A percentile compares a stretch with the other conserved stretches of the same genome.
phyloP scores from a whole-genome alignment of 2,888 invertebrate species.

The Lottia gigantea region DNA sequence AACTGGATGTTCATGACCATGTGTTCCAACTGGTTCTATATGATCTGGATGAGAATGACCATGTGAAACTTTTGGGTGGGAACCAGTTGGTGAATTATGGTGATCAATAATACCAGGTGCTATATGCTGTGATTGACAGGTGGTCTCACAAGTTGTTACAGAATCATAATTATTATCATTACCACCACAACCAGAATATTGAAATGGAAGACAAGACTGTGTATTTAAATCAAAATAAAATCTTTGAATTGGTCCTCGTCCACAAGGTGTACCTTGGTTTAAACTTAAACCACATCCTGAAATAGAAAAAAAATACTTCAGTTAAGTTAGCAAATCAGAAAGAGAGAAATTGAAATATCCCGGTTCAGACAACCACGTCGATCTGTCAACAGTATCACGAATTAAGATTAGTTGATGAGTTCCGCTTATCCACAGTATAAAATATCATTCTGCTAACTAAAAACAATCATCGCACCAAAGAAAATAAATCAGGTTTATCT shows the following conservation, averaged over 20 bases:
- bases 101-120: constrained; percentile 9
- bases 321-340: too few relatives aligned
- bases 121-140: background rate
- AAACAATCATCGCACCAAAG: too few relatives aligned
- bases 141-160: background rate
- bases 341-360: background rate
- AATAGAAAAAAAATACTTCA: background rate
- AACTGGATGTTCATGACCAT: too few relatives aligned
- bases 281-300: background rate
- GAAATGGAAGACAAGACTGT: background rate
- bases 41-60: background rate
- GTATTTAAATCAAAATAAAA: background rate
- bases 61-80: background rate
- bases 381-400: too few relatives aligned
- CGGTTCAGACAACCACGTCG: too few relatives aligned
- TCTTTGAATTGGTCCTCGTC: background rate
- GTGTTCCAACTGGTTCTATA: constrained; percentile 7
- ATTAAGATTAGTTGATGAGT: too few relatives aligned
- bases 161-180: background rate
- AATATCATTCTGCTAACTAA: too few relatives aligned
- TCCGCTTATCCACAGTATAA: too few relatives aligned
- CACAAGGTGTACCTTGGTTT: background rate
- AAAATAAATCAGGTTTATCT: too few relatives aligned
- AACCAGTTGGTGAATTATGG: background rate
- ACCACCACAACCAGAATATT: background rate